phyloP scores from a whole-genome alignment of 2,797 vertebrate genomes.

The Phataginus tricuspis region DNA sequence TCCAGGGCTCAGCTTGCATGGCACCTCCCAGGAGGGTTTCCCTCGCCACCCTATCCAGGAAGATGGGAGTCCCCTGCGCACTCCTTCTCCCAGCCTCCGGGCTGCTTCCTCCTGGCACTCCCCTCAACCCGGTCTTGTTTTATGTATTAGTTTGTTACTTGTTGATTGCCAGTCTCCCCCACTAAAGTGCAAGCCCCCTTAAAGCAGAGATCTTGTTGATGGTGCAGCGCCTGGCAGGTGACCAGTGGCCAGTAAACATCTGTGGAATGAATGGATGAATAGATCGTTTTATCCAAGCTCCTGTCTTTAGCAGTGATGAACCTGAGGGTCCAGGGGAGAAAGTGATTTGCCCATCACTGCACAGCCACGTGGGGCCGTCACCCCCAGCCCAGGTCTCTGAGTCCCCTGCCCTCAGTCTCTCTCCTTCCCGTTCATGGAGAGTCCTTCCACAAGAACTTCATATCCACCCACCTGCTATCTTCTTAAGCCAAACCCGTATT shows the following conservation, averaged over 20 bases:
- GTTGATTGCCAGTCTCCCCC: no score
- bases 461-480: conserved; percentile 60
- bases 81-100: fast-evolving
- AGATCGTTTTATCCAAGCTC: background rate
- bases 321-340: background rate
- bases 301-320: background rate
- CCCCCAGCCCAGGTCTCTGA: fast-evolving
- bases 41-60: no score
- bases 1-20: background rate
- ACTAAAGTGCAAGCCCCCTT: fast-evolving
- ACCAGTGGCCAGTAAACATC: background rate
- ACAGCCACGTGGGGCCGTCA: no score
- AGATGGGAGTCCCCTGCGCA: fast-evolving
- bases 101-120: background rate
- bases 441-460: background rate
- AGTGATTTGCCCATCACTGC: background rate
- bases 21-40: fast-evolving
- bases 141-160: background rate
- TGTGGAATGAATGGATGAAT: no score
- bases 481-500: conserved; percentile 84
- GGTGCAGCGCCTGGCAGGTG: fast-evolving
- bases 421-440: background rate
- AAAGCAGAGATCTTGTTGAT: background rate
- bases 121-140: fast-evolving
- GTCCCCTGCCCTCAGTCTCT: background rate